Base-by-base conservation (phyloP, 2,888 invertebrate genomes). In the Strigamia maritima region DNA sequence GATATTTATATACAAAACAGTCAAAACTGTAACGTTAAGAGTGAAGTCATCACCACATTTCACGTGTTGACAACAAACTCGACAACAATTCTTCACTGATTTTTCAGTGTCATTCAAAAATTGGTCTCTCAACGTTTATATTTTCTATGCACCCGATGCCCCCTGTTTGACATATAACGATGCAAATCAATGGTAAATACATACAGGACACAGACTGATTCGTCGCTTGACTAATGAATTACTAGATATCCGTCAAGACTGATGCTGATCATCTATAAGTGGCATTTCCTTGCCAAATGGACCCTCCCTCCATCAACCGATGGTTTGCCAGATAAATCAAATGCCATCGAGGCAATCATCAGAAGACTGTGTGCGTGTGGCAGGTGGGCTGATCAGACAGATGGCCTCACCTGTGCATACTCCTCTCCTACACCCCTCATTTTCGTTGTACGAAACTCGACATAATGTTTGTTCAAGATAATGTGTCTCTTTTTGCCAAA, bases 391-490 rank as follows among this genome's bases (percentile, higher is more conserved):
- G 24, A 24, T 65, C 60, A 65, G 19, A 22, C 60, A 65, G 60
- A 65, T 65, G 60, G 60, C 60, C 60, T 65, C 60, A 65, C 60
- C 60, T 65, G 60, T 65, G 60, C 60, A 65, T 65, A 65, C 60
- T 65, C 2, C 60, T n/a, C 60, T 65, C 22, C 60, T 24, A 65
- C 60, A 19, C 60, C 60, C 60, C 60, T 65, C 60, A 65, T 65
- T 65, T 65, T 65, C 60, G 22, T 65, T 65, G 22, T 65, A 65
- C 60, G 0, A 22, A 22, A 65, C 22, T 65, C 60, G 60, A 65
- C 60, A 65, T 65, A n/a, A 65, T 65, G 60, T 65, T 65, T 65
- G 60, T 65, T 65, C 60, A 65, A 65, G 60, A 65, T 65, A 65
- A 65, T 65, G 60, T 65, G 60, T 65, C 60, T 65, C 60, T 65